Evolutionary conservation across 2,797 vertebrate genomes (phyloP).

Genomic region (Xiphophorus birchmanni): DNA sequence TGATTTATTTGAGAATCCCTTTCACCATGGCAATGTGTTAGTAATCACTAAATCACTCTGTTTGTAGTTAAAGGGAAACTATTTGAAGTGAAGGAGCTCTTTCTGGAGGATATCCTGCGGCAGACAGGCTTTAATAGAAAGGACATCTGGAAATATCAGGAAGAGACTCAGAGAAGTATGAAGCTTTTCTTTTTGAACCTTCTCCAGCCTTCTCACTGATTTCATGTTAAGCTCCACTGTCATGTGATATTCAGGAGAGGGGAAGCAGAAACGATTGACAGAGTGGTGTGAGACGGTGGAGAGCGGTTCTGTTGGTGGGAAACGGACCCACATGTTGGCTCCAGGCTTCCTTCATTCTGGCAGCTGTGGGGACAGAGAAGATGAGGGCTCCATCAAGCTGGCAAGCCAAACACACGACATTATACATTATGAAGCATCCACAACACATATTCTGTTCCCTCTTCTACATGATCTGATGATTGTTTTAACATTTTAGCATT

Average conservation of each 20-base stretch:
- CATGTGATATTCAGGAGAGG: slow-evolving; percentile 80
- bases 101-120: slow-evolving; percentile 92
- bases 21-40: background rate
- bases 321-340: slow-evolving; percentile 57
- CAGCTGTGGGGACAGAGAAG: slow-evolving; percentile 72
- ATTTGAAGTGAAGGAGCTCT: slow-evolving; percentile 92
- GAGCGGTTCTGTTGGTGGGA: slow-evolving; percentile 61
- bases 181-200: background rate
- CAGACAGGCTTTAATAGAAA: slow-evolving; percentile 87
- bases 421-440: background rate
- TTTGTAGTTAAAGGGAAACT: slow-evolving; percentile 89
- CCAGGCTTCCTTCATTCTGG: slow-evolving; percentile 70
- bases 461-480: background rate
- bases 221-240: slow-evolving; percentile 10
- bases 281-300: slow-evolving; percentile 87
- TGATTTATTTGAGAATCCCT: background rate
- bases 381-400: slow-evolving; percentile 78
- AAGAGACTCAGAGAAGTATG: slow-evolving; percentile 87
- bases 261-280: slow-evolving; percentile 83
- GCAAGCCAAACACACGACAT: slow-evolving; percentile 68
- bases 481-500: background rate
- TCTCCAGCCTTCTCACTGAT: background rate
- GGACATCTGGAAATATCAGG: slow-evolving; percentile 86
- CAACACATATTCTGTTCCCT: background rate
- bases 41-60: background rate